Base-by-base conservation (phyloP, 1,140 invertebrate species). In the Pseudomyrmex gracilis region DNA sequence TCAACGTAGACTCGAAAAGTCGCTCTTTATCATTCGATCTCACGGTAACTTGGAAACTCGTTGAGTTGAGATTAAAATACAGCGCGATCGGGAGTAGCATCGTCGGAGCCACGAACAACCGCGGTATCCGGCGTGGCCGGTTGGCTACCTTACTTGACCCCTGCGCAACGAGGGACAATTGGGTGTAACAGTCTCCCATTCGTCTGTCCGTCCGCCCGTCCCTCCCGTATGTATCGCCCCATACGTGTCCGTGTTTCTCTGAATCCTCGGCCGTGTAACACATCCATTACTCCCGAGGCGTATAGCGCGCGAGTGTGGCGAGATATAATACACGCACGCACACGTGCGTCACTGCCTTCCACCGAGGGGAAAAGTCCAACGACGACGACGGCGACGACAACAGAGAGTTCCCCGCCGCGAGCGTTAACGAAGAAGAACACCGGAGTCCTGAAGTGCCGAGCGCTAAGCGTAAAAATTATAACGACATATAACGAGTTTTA, bases 121-220 rank as follows among this genome's bases (percentile, higher is more conserved):
- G 88, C 89, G 90, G 90, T 91, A 88, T 90, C 85, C 88, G 85
- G 74, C 90, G 88, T 92, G 87, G 77, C 84, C 87, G 85, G 77
- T 85, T 87, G 83, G 87, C 91, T 94, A 94, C 93, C 93, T 94
- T 93, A 94, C 92, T 94, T 94, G 93, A 94, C 93, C 93, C 92
- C 92, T 87, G 87, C 90, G 89, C 93, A 94, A 94, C 92, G 92
- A 94, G 93, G 92, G 93, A 94, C 93, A 94, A 94, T 93, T 94
- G 93, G 93, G 92, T 93, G 93, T 94, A 94, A 94, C 93, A 93
- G 93, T 93, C 93, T 93, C 91, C 91, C 91, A 92, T 92, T 91
- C 91, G 91, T 92, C 90, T 91, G 90, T 85, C 82, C 88, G 88
- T 91, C 86, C 60, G 73, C 66, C 86, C 89, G 86, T 85, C 17